Evolutionary conservation across 2,113 vertebrate genomes (phyloP), one percentile per base, ranked within the genome.

Genomic region (Aleadryas rufinucha): DNA sequence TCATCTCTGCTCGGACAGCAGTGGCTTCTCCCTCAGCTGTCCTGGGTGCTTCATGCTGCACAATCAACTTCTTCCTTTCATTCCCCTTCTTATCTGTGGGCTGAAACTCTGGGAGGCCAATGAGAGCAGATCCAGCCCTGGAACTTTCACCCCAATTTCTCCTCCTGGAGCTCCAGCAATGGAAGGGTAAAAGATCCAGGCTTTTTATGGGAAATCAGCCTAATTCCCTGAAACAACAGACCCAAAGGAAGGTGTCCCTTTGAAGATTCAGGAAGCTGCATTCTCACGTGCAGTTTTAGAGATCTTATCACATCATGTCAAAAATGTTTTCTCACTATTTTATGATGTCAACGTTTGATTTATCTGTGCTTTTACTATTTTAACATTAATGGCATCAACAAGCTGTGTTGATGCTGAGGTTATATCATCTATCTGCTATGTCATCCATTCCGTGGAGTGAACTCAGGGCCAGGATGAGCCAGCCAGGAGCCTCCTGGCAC

Each of bases 191-290:
- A 17, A 53, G 17, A 7, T 50, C 27, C 30, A 42, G 65, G 52
- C 9, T 21, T 81, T 52, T 47, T 17, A 17, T 2, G 7, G 53
- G 59, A 89, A 68, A 47, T 10, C 24, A 37, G 59, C 2, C 3
- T 1, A 16, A 18, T 31, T 68, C 30, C 42, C 27, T 15, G 20
- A 47, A 24, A 27, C 18, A 44, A 41, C 0, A 42, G 74, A 84
- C 14, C 16, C 33, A 41, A 39, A 24, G 2, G 10, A 13, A 64
- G 37, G 3, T 0, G 0, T 13, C 13, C 20, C 12, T 57, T 30
- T 7, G 2, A 24, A 37, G n/a, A 21, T 27, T 33, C 27, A 39
- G 30, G 19, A 8, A 76, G 9, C 31, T 11, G 2, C 0, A 0
- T 42, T 47, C 24, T 35, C 16, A 7, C 0, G 0, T 11, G 33